phyloP scores from a whole-genome alignment of 2,797 vertebrate species.

The Silurus aristotelis region DNA sequence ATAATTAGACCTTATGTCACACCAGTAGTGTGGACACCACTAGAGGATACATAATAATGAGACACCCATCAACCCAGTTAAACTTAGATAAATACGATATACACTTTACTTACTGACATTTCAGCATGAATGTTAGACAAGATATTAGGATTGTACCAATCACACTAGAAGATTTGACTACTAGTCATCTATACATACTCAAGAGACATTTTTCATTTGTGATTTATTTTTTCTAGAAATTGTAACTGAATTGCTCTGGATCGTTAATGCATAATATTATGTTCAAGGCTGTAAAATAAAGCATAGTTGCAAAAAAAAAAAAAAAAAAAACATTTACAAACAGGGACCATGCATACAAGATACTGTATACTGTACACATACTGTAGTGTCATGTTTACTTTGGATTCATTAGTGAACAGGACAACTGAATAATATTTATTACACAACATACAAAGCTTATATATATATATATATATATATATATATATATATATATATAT shows the following conservation, averaged over 20 bases:
- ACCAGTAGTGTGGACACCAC: background rate
- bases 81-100: background rate
- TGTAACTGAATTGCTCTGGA: background rate
- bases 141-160: conserved; percentile 5
- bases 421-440: background rate
- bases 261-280: background rate
- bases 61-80: background rate
- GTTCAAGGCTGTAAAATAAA: background rate
- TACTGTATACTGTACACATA: no score
- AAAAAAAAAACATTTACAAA: background rate
- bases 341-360: background rate
- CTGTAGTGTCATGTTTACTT: background rate
- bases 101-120: background rate
- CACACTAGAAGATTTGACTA: background rate
- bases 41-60: background rate
- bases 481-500: no score
- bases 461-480: no score
- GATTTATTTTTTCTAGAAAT: background rate
- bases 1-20: background rate
- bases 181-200: background rate
- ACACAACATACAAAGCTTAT: background rate
- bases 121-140: background rate
- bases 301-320: background rate
- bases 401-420: background rate
- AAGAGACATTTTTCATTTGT: background rate